These are phyloP conservation scores for Epinotia bilunana DNA, from an alignment of 2,888 invertebrate species.

Conservation along the genomic window DNA sequence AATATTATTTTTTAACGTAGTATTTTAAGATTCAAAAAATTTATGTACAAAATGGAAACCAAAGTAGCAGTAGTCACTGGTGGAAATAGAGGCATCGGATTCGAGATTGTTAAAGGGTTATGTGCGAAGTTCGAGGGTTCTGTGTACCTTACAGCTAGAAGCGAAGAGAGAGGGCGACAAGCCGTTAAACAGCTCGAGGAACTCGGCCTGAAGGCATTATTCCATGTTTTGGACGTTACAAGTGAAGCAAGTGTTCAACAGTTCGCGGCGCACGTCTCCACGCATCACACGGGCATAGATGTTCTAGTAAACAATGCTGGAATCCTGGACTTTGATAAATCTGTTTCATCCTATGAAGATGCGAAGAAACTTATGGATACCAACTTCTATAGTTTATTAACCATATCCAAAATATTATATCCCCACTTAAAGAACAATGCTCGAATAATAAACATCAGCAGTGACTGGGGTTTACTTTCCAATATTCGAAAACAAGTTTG, in stretches of 20 bases:
- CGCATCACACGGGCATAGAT: slow-evolving; percentile 88
- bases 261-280: slow-evolving; percentile 85
- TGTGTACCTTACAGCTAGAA: slow-evolving; percentile 90
- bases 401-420: slow-evolving; percentile 87
- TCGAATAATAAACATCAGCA: slow-evolving; percentile 90
- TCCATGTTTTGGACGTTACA: slow-evolving; percentile 89
- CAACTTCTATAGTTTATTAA: slow-evolving; percentile 88
- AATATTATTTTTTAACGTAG: slow-evolving; percentile 65
- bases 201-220: slow-evolving; percentile 84
- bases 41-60: slow-evolving; percentile 80
- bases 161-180: slow-evolving; percentile 84
- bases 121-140: slow-evolving; percentile 88
- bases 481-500: slow-evolving; percentile 78
- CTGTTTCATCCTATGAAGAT: slow-evolving; percentile 87
- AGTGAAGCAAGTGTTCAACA: slow-evolving; percentile 85
- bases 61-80: slow-evolving; percentile 82
- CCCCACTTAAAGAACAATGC: slow-evolving; percentile 88
- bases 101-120: slow-evolving; percentile 82
- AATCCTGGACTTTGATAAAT: slow-evolving; percentile 86
- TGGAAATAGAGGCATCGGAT: slow-evolving; percentile 78
- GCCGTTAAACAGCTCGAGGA: slow-evolving; percentile 86
- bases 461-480: slow-evolving; percentile 82
- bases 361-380: slow-evolving; percentile 88
- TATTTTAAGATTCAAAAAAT: slow-evolving; percentile 64
- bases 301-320: slow-evolving; percentile 92